Evolutionary conservation across 2,888 invertebrate genomes (phyloP).

Genomic region (Drosophila mercatorum): DNA sequence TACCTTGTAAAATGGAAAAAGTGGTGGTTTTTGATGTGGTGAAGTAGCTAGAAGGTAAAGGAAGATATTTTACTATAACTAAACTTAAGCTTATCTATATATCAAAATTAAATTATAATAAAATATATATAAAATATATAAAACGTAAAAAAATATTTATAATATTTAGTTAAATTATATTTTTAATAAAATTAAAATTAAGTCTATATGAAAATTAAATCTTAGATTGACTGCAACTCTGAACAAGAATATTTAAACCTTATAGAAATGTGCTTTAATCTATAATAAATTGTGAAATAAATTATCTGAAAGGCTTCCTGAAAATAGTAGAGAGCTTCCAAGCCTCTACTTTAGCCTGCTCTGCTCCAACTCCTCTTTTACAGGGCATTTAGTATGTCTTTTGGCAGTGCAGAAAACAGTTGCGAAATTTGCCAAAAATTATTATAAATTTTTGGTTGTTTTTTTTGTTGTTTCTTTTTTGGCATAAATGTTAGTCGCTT

Average conservation of each 20-base stretch:
- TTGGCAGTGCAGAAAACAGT: constrained; percentile 42
- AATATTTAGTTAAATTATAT: too few relatives aligned
- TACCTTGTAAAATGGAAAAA: constrained; percentile 8
- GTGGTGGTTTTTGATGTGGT: too few relatives aligned
- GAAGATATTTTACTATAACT: too few relatives aligned
- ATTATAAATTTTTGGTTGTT: constrained; percentile 70
- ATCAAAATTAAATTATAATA: too few relatives aligned
- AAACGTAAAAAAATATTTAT: too few relatives aligned
- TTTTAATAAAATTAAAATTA: too few relatives aligned
- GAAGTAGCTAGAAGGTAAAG: too few relatives aligned
- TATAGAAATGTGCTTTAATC: not conserved
- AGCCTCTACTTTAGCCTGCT: too few relatives aligned
- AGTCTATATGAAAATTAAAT: not conserved
- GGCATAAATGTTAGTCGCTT: constrained; percentile 79
- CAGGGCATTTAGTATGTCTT: constrained; percentile 35
- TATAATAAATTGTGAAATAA: too few relatives aligned
- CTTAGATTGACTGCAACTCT: not conserved
- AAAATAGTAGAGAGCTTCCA: not conserved
- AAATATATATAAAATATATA: too few relatives aligned
- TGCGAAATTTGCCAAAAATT: constrained; percentile 73
- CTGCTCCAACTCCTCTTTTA: not conserved
- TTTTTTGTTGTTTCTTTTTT: constrained; percentile 51
- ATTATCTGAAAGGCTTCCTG: too few relatives aligned
- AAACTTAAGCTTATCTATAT: too few relatives aligned
- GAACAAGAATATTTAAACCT: not conserved